Percentiles rank a stretch among this genome's conserved stretches.
Evolutionary conservation across 2,113 vertebrate genomes (phyloP).

Genomic region (Hiodon tergisus): DNA sequence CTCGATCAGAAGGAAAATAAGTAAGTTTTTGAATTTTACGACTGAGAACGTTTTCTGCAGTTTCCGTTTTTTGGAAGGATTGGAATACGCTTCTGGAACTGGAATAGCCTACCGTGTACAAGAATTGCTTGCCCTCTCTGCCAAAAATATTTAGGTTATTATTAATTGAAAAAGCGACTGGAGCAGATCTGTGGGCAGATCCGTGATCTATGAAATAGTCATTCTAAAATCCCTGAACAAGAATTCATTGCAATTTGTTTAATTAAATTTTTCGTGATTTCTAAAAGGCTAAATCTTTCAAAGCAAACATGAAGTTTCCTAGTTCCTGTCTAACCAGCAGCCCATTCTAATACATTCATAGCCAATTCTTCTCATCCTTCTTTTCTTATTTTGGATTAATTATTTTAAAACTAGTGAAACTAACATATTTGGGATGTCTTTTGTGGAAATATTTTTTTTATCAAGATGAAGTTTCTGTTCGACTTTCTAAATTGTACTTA

Average conservation of each 20-base stretch:
- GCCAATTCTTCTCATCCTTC: background rate
- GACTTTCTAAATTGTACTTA: slow-evolving; percentile 60
- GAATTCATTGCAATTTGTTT: too few relatives aligned
- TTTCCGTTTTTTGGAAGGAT: background rate
- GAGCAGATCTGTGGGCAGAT: slow-evolving; percentile 2
- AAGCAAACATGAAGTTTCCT: slow-evolving; percentile 10
- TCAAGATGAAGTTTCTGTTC: slow-evolving; percentile 50
- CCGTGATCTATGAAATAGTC: slow-evolving; percentile 5
- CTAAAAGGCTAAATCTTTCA: background rate
- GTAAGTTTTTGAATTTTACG: slow-evolving; percentile 1
- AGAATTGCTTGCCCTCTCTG: background rate
- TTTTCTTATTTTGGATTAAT: slow-evolving; percentile 1
- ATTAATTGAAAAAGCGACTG: background rate
- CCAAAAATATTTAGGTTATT: background rate
- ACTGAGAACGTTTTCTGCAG: background rate
- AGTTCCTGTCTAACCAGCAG: background rate
- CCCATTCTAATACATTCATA: slow-evolving; percentile 13
- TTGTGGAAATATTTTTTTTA: slow-evolving; percentile 29
- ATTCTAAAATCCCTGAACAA: too few relatives aligned
- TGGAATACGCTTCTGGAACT: background rate
- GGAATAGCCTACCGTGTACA: background rate
- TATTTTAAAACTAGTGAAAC: background rate
- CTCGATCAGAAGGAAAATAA: slow-evolving; percentile 8
- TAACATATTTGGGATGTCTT: slow-evolving; percentile 3
- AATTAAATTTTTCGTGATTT: background rate